Conservation (phyloP, 2,797 vertebrate genomes). For the Ibycter americanus region DNA sequence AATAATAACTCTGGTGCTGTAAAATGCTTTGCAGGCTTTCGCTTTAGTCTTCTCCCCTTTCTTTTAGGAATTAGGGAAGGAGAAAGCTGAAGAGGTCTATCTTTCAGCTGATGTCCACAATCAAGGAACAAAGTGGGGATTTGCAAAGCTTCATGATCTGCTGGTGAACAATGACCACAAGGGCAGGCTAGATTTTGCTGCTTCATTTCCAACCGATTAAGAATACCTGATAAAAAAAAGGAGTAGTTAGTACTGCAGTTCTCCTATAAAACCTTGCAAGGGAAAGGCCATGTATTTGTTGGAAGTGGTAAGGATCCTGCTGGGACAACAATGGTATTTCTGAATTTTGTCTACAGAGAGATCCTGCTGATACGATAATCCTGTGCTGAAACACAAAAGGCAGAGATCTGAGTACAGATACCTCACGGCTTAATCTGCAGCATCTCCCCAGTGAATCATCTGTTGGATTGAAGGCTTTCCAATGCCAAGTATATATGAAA, state of each 20-base stretch:
- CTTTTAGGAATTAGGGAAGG: not conserved
- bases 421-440: not conserved
- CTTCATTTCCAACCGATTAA: not conserved
- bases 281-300: not conserved
- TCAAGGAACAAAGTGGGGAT: conserved; percentile 2
- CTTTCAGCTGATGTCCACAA: not conserved
- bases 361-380: conserved; percentile 12
- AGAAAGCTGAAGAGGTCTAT: not conserved
- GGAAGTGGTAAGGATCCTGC: not conserved
- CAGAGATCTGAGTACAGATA: not conserved
- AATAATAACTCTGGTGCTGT: not conserved
- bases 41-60: not conserved
- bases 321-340: not conserved
- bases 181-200: not conserved
- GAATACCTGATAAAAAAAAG: not conserved
- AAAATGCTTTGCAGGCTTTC: not conserved
- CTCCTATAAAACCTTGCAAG: not conserved
- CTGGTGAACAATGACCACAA: not conserved
- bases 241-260: not conserved
- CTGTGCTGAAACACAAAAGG: conserved; percentile 13
- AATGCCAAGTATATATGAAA: not conserved
- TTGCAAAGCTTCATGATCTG: not conserved
- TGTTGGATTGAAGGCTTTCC: not conserved
- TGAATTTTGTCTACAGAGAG: not conserved
- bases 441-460: not conserved